Percentiles rank a stretch among this genome's conserved stretches.
Conservation (phyloP, 2,113 vertebrate species). For the Hypocryptadius cinnamomeus region DNA sequence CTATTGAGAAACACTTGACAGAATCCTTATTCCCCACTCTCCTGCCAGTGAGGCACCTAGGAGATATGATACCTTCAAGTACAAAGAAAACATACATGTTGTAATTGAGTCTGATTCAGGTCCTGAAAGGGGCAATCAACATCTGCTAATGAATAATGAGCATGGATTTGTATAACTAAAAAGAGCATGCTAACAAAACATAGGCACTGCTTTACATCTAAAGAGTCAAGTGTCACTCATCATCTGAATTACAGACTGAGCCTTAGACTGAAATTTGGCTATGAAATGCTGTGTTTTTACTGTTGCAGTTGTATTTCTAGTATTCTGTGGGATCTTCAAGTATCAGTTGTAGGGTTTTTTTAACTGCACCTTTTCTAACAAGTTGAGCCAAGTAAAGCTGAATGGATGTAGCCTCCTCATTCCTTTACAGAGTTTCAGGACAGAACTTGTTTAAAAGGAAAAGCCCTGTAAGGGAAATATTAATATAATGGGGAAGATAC, state of each 20-base stretch:
- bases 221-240: not conserved
- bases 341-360: not conserved
- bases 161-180: not conserved
- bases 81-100: not conserved
- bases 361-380: constrained; percentile 34
- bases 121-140: not conserved
- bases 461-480: constrained; percentile 42
- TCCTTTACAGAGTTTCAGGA: constrained; percentile 59
- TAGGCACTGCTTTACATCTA: not conserved
- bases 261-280: not conserved
- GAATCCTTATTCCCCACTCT: not conserved
- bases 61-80: not conserved
- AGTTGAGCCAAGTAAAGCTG: constrained; percentile 63
- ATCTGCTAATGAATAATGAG: not conserved
- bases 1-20: not conserved
- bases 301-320: not conserved
- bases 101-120: not conserved
- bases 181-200: not conserved
- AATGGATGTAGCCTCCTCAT: constrained; percentile 45
- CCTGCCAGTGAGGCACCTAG: not conserved
- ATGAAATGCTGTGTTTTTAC: not conserved
- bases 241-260: not conserved
- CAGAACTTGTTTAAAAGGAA: constrained; percentile 62
- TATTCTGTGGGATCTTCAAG: not conserved
- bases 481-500: constrained; percentile 11